Evolutionary conservation across 2,797 vertebrate genomes (phyloP), one percentile per base, ranked within the genome.

Genomic region (Neopelma chrysocephalum): DNA sequence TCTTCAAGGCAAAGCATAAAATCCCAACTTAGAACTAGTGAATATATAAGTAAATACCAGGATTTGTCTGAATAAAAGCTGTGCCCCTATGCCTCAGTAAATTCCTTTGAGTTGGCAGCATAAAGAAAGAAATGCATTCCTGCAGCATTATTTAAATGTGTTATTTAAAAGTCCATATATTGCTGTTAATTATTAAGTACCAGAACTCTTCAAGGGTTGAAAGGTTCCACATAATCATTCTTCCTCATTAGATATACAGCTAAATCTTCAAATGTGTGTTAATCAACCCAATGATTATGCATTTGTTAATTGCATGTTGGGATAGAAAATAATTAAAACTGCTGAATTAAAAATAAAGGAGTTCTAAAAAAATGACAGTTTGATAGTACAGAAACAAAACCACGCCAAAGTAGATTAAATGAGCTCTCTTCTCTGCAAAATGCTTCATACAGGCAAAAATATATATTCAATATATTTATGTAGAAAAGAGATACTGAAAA

Each of bases 281-380:
- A 96, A 96, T 97, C 94, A 97, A 93, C 93, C 87, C 96, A 96
- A 96, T 95, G 93, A 96, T 92, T 96, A 96, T 95, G 95, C 93
- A 87, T 90, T 96, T 97, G 92, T 93, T 96, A 97, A 97, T 95
- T 96, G 94, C 89, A 93, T 34, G 47, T 89, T 95, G 82, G 90
- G 89, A 96, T 34, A 86, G 77, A 96, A 97, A 97, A 96, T 94
- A 97, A 97, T 94, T 96, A 95, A 87, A 97, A 92, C 57, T 53
- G 71, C 42, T 92, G 87, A 93, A 95, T 94, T 95, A 94, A 94
- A 96, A 97, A 94, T 82, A 96, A 93, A 94, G 40, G 47, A 91
- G 27, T 77, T 90, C 57, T 86, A 69, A 26, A 95, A 91, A 97
- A 96, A 87, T 80, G 66, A 64, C 60, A 85, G 53, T 92, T 89